Base-by-base conservation (phyloP, 2,888 invertebrate genomes). In the Sialis lutaria region DNA sequence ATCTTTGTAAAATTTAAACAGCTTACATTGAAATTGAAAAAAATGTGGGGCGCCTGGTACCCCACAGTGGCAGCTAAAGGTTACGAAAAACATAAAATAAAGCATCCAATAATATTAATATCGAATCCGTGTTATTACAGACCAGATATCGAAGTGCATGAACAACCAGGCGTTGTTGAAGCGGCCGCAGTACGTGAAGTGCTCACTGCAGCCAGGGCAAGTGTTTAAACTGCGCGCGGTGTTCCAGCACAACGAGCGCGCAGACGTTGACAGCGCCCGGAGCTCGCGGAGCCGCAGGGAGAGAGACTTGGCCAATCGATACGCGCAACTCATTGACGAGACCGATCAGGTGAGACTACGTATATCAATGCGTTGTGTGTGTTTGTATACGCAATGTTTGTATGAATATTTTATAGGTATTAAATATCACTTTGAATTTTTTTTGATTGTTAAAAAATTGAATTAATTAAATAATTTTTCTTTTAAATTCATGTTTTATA, bases 301-400 rank as follows among this genome's bases (percentile, higher is more conserved):
- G 63, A 70, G 60, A 61, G 71, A 53, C 54, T 54, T 63, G 33
- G 57, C 61, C 42, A 61, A 67, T 57, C 67, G 82, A 58, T 83
- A 82, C 61, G 82, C 82, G 22, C 82, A 83, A 60, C 70, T 82
- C 51, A 70, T 82, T 56, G 80, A 79, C 61, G 80, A 81, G 52
- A 79, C 76, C 60, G 78, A 81, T 55, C 82, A 82, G 64, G 78
- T 77, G 56, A 69, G 70, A 13, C 8, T 22, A 31, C 6, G 8
- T n/a, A 37, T 12, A 8, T 4, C 37, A 6, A 8, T n/a, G 37
- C 37, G 10, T 8, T 12, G 37, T 37, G 10, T 12, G 37, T 10
- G 10, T 7, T 5, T 10, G 1, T 12, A 8, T 7, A 37, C 8
- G 37, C 8, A 22, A 22, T 22, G 2, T 22, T 22, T 22, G 2